These are phyloP conservation scores for Antrozous pallidus DNA, from an alignment of 2,797 vertebrate genomes.

Conservation along the genomic window DNA sequence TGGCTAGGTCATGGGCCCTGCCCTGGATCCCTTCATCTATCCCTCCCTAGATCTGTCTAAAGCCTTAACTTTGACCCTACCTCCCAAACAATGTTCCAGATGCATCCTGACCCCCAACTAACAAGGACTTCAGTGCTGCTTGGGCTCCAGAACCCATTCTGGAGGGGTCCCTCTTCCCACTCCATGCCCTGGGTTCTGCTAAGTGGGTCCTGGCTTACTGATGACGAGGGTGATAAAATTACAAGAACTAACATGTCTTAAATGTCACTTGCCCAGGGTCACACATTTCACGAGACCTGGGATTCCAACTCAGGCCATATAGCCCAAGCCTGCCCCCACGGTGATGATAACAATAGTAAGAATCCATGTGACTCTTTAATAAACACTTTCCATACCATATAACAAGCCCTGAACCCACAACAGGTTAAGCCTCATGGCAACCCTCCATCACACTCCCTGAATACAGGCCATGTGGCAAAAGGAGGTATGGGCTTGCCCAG, in stretches of 20 bases:
- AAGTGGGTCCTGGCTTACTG: background rate
- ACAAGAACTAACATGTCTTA: background rate
- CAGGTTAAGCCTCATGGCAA: background rate
- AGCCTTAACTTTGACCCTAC: background rate
- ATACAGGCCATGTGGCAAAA: background rate
- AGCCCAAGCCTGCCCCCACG: rapidly evolving
- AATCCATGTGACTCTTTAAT: rapidly evolving
- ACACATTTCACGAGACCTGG: background rate
- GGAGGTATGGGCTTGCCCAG: background rate
- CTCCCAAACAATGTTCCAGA: background rate
- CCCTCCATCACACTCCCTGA: background rate
- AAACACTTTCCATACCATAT: background rate
- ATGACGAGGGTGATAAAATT: rapidly evolving
- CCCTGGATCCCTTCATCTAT: background rate
- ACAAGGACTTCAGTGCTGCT: background rate
- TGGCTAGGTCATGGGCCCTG: rapidly evolving
- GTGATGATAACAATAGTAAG: rapidly evolving
- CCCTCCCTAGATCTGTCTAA: no score
- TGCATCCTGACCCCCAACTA: background rate
- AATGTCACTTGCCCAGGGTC: background rate
- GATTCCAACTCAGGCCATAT: background rate
- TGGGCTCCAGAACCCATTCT: background rate
- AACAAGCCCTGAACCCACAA: background rate
- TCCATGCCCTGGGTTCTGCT: background rate
- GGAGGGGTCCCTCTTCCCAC: background rate